Base-by-base conservation (phyloP, 30 jellyfish, hydroid and myxozoan species). In the Aurelia aurita complex sp. Pacific region DNA sequence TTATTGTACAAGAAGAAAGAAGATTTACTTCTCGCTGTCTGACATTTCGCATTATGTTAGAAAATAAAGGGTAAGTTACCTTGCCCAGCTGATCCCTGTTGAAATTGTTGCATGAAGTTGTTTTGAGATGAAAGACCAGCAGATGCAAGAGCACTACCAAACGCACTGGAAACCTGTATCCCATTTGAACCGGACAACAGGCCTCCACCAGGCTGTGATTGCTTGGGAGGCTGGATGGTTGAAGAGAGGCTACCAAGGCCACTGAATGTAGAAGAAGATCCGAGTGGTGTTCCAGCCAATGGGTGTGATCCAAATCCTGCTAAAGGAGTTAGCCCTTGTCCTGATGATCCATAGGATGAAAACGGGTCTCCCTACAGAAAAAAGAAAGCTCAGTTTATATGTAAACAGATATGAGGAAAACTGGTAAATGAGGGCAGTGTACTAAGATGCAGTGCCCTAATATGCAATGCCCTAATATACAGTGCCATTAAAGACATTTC, bases 181-280 rank as follows among this genome's bases (percentile, higher is more conserved):
- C 92, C 92, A 83, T 83, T 83, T 17, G 86, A 55, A 19, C 92
- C 68, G 11, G 90, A 68, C 81, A 76, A 64, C 66, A 59, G 42
- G 52, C 78, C 73, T 23, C 38, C 55, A 32, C 92, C 85, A 51
- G 64, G 54, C 46, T 64, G 97, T 34, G 85, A 81, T n/a, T 70
- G 87, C 50, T 81, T 88, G 10, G 92, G 86, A 23, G 87, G 90
- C 85, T 87, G 90, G 40, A 76, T 79, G 3, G 97, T 63, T 7
- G 97, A 90, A 38, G 97, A 62, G 51, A 91, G 88, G 65, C 93
- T 72, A 51, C 96, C 96, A 10, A 91, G 89, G 54, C 97, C 91
- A 54, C 96, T 76, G 38, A 85, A 85, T 4, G 97, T 66, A 10
- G 96, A 85, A 1, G 90, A 79, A 12, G 92, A 52, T 1, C 97